A percentile compares a stretch with the other conserved stretches of the same genome.
Conservation (phyloP, 1,140 invertebrate genomes). For the Whitmania pigra region DNA sequence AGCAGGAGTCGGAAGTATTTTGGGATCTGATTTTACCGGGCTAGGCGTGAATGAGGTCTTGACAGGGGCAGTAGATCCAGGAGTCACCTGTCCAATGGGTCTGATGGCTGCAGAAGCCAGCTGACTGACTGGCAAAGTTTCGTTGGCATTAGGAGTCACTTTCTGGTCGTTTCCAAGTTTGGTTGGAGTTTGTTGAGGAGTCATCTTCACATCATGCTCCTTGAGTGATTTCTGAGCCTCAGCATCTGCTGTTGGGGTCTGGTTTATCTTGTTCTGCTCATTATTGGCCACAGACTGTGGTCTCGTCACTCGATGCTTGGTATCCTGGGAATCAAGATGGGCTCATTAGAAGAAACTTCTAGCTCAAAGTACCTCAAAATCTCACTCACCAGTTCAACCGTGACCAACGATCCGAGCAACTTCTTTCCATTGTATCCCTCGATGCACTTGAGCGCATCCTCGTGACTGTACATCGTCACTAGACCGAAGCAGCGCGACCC, state of each 20-base stretch:
- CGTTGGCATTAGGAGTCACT: no score
- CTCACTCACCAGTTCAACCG: slow-evolving; percentile 14
- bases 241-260: background rate
- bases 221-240: background rate
- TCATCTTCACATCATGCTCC: background rate
- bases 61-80: no score
- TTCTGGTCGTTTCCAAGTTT: background rate
- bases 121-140: no score
- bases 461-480: slow-evolving; percentile 2
- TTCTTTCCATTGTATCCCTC: background rate
- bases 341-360: background rate
- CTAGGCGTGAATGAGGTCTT: no score
- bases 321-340: background rate
- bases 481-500: slow-evolving; percentile 13
- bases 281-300: background rate
- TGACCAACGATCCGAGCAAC: slow-evolving; percentile 5
- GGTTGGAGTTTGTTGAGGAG: background rate
- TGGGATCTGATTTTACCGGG: no score
- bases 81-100: no score
- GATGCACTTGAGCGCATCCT: slow-evolving; percentile 3
- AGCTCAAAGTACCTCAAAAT: background rate
- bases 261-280: background rate
- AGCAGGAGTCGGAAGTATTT: no score
- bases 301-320: background rate
- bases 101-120: no score